A percentile compares a stretch with the other conserved stretches of the same genome.
phyloP scores from a whole-genome alignment of 2,888 invertebrate species.

The Pachliopta kotzebuea region DNA sequence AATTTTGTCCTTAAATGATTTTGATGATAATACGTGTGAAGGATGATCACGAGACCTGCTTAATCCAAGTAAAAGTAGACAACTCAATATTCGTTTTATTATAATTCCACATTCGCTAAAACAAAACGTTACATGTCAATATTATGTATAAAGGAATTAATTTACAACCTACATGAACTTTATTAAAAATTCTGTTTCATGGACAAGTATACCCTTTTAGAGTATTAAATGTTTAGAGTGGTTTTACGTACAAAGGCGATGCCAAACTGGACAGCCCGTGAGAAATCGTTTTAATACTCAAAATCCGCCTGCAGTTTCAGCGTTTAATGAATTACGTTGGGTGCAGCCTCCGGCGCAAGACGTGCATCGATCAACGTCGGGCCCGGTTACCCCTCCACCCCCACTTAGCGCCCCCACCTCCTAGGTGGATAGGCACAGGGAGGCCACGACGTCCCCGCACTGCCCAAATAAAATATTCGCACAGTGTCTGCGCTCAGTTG shows the following conservation, averaged over 20 bases:
- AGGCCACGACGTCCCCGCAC: slow-evolving; percentile 52
- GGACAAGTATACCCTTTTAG: slow-evolving; percentile 57
- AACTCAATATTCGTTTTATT: no score
- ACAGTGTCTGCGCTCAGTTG: slow-evolving; percentile 57
- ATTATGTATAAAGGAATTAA: slow-evolving; percentile 23
- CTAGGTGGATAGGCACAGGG: slow-evolving; percentile 60
- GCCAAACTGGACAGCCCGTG: slow-evolving; percentile 71
- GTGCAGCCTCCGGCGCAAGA: slow-evolving; percentile 82
- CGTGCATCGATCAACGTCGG: slow-evolving; percentile 84
- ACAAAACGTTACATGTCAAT: not conserved
- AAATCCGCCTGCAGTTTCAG: slow-evolving; percentile 79
- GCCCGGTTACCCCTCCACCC: slow-evolving; percentile 44
- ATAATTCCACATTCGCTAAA: not conserved
- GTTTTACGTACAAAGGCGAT: slow-evolving; percentile 52
- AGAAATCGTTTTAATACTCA: slow-evolving; percentile 80
- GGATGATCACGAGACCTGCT: no score
- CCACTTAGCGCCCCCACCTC: slow-evolving; percentile 36
- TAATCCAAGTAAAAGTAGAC: no score
- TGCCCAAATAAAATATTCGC: slow-evolving; percentile 73
- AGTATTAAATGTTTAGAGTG: slow-evolving; percentile 38
- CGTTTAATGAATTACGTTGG: slow-evolving; percentile 81
- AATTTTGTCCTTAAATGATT: no score
- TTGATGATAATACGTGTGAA: no score
- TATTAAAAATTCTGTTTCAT: slow-evolving; percentile 64
- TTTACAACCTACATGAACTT: slow-evolving; percentile 46